A percentile compares a stretch with the other conserved stretches of the same genome.
These are phyloP conservation scores for Corythaixoides concolor DNA, from an alignment of 2,113 vertebrate species.

Conservation along the genomic window DNA sequence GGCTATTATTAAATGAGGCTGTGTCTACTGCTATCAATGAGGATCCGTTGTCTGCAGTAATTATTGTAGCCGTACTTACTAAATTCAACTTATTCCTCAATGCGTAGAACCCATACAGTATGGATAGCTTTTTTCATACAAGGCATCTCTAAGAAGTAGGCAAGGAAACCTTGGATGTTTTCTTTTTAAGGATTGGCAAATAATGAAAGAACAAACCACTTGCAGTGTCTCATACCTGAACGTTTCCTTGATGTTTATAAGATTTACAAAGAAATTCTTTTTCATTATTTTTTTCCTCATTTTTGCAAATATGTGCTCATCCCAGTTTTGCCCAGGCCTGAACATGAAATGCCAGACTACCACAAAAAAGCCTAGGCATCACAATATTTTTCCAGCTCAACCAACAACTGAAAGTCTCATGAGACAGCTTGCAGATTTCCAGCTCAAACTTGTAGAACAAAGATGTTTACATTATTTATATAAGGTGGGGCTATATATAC, in stretches of 20 bases:
- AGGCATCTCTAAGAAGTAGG: background rate
- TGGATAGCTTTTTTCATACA: background rate
- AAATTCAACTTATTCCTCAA: background rate
- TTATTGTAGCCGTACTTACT: background rate
- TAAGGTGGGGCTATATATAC: background rate
- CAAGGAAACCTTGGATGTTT: background rate
- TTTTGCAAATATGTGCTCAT: background rate
- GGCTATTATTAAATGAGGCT: background rate
- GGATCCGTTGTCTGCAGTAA: background rate
- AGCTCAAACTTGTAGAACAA: slow-evolving; percentile 12
- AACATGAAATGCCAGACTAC: slow-evolving; percentile 5
- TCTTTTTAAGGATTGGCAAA: background rate
- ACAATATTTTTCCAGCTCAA: background rate
- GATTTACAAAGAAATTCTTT: background rate
- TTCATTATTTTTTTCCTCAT: background rate
- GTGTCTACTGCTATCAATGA: background rate
- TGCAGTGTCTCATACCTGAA: background rate
- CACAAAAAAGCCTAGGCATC: slow-evolving; percentile 32
- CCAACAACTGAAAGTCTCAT: background rate
- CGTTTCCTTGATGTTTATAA: slow-evolving; percentile 19
- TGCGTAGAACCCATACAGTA: background rate
- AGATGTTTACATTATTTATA: background rate
- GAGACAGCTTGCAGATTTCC: background rate
- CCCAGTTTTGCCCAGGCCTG: slow-evolving; percentile 15
- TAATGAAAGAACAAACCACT: slow-evolving; percentile 28